Evolutionary conservation across 2,888 invertebrate species (phyloP), one percentile per base, ranked within the genome.

Genomic region (Mimachlamys varia): DNA sequence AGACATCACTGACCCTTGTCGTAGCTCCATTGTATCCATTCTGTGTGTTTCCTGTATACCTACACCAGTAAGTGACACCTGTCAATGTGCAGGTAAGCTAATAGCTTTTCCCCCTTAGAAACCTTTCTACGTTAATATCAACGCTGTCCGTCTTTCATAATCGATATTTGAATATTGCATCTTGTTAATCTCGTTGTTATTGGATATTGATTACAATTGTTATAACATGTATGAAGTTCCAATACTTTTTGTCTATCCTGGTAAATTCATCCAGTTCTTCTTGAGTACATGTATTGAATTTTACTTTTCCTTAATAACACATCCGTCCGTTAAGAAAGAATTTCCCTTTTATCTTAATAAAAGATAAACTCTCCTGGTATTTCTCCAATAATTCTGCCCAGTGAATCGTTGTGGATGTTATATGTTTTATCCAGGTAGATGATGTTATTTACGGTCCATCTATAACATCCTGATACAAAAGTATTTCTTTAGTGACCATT

Each of bases 1-100:
- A 5, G 76, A 76, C 76, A 76, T 76, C 76, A 76, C 76, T 17
- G 76, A 76, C 13, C 76, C 76, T 33, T 76, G 76, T 33, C 76
- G 27, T 2, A 76, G 76, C 76, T 76, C 76, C 76, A 76, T 76
- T 0, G 76, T 76, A 33, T 76, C 76, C 76, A 76, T 76, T 13
- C 10, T 76, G 7, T 27, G 12, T 5, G 76, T 76, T 33, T 7
- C 22, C 27, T 76, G 33, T 76, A 27, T 19, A 53, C 53, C 19
- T 53, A 53, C 44, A 53, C 53, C 15, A 2, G 15, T 4, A 58
- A 3, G 15, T 19, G 27, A 76, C 27, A 33, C 76, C 76, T 76
- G 76, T 27, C 10, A 1, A 13, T 76, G 33, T 33, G 15, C 53
- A 12, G 33, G 17, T 76, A 76, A 27, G n/a, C 0, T 76, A 2